Conservation (phyloP, 2,888 invertebrate genomes). For the Baccha elongata region DNA sequence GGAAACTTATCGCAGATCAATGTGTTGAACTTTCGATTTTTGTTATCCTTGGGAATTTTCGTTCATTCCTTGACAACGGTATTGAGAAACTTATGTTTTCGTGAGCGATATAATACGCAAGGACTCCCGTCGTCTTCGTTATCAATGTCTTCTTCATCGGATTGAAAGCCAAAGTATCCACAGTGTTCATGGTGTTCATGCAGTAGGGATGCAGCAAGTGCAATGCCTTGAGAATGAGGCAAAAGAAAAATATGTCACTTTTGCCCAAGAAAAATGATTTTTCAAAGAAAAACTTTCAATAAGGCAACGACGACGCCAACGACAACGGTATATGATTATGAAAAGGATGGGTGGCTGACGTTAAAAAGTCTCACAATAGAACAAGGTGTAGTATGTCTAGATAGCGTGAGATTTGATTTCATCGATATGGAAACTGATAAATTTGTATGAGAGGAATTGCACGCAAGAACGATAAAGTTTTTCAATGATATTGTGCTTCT, state of each 20-base stretch:
- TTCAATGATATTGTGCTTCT: conserved; percentile 27
- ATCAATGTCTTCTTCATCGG: background rate
- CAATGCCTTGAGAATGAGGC: background rate
- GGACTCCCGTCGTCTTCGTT: conserved; percentile 2
- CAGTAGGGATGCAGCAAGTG: conserved; percentile 19
- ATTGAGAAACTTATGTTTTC: conserved; percentile 9
- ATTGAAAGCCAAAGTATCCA: conserved; percentile 38
- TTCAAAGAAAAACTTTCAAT: conserved; percentile 46
- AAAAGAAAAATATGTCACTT: conserved; percentile 28
- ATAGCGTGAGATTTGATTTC: conserved; percentile 52
- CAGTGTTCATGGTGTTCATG: background rate
- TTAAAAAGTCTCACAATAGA: conserved; percentile 51
- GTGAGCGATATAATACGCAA: conserved; percentile 35
- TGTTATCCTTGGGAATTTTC: conserved; percentile 65
- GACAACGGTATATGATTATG: conserved; percentile 39
- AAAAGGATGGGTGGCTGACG: conserved; percentile 43
- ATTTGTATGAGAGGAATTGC: conserved; percentile 21
- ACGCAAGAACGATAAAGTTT: conserved; percentile 55
- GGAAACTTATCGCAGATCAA: conserved; percentile 70
- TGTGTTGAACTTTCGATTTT: conserved; percentile 72
- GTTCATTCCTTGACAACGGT: conserved; percentile 22
- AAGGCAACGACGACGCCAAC: background rate
- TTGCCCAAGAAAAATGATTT: conserved; percentile 44
- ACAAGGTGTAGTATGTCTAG: conserved; percentile 35
- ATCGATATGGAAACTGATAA: conserved; percentile 69